These are phyloP conservation scores for Casuarius casuarius DNA, from an alignment of 2,113 vertebrate genomes.

Conservation along the genomic window DNA sequence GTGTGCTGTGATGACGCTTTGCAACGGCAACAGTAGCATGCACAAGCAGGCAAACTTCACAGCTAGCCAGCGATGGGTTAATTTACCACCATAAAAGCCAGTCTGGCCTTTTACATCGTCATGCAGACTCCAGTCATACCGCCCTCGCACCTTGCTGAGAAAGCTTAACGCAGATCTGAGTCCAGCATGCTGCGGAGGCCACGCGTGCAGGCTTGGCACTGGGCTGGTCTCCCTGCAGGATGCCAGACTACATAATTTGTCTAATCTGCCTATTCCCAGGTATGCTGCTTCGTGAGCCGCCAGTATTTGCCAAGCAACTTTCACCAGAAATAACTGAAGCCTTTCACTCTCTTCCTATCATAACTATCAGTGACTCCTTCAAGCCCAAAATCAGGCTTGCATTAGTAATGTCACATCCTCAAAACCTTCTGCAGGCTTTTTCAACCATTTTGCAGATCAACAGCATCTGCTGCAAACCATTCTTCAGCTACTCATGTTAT, in stretches of 20 bases:
- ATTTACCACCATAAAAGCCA: not conserved
- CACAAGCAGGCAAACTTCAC: accelerated
- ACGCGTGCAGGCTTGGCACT: not conserved
- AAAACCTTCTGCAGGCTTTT: constrained; percentile 4
- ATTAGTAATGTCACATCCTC: not conserved
- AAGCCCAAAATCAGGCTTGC: not conserved
- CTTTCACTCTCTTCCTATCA: not conserved
- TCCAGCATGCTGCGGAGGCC: not conserved
- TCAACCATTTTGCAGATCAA: not conserved
- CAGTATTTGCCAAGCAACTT: not conserved
- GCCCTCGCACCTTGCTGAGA: not conserved
- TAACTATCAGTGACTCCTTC: not conserved
- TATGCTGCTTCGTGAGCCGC: not conserved
- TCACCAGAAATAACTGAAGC: not conserved
- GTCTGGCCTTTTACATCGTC: not conserved
- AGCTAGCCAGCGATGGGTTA: not conserved
- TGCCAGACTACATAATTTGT: not conserved
- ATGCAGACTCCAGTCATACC: not conserved
- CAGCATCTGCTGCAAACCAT: not conserved
- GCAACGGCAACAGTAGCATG: accelerated
- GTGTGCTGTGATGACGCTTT: accelerated
- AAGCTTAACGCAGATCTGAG: not conserved
- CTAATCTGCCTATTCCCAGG: not conserved
- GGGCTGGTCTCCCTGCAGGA: not conserved
- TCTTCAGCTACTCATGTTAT: not conserved